Evolutionary conservation across 2,113 vertebrate genomes (phyloP), one percentile per base, ranked within the genome.

Genomic region (Coturnix japonica): DNA sequence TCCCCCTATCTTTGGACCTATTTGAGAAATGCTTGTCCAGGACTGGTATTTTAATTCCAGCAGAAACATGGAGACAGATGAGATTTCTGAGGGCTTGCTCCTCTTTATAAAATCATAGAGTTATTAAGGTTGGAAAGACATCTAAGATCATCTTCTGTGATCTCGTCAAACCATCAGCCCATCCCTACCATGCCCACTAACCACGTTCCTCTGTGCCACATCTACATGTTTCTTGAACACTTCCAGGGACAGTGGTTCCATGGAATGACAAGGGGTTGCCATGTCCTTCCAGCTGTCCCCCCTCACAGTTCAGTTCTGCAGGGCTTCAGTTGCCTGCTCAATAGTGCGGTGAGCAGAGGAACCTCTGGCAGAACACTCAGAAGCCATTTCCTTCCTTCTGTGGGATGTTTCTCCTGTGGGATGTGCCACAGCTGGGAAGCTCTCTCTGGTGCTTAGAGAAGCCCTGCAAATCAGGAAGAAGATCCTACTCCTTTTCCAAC

Each of bases 401-500:
- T 59, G 56, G 19, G 54, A 56, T 43, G 61, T 51, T 85, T 77
- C 56, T 88, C 51, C 43, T 31, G 15, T 60, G 79, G 76, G 90
- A 74, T 21, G 73, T 89, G 11, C 35, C 53, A 44, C 43, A 66
- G 43, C 61, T 86, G 46, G 26, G 37, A 70, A 51, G 22, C 37
- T 84, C 91, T 77, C 57, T 56, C 43, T 82, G 35, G 43, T 60
- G 19, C 46, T 91, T 73, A 61, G 5, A 39, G 53, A 33, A n/a
- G 41, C 33, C 54, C 23, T 46, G n/a, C n/a, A 59, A 75, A 35
- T 12, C 10, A 75, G 49, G 41, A 57, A 80, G 69, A 81, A 16
- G 20, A 11, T 37, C 84, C 72, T 8, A 0, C 20, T 90, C 7
- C 26, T 81, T 91, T 93, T 91, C 92, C 85, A 80, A 86, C 66